Base-by-base conservation (phyloP, 1,140 invertebrate genomes). In the Euschistus heros region DNA sequence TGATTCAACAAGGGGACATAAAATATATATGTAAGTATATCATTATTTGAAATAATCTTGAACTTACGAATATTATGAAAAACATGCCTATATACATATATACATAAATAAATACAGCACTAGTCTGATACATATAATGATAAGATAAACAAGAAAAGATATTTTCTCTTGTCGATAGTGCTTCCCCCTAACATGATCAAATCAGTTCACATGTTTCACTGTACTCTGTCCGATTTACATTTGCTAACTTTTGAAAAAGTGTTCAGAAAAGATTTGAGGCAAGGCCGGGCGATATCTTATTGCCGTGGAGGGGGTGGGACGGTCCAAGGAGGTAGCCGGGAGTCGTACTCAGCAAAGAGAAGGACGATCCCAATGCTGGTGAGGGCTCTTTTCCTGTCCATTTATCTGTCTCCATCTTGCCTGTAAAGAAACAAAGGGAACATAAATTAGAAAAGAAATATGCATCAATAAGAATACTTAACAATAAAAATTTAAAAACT, bases 211-310 rank as follows among this genome's bases (percentile, higher is more conserved):
- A 20, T 50, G n/a, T 13, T 50, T 50, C 20, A 50, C n/a, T 20
- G 20, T 50, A 50, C 20, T 50, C 47, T 13, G 47, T 20, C 20
- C n/a, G 47, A 50, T 22, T 50, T 13, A 50, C 47, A 50, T 18
- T 18, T 20, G 8, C 20, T 50, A 22, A 22, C 20, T 50, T 20
- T 50, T 50, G 47, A 50, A 50, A 20, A 20, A 50, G 59, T 17
- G 61, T 66, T 66, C 66, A 70, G 63, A 70, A 70, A 27, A 70
- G 67, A 54, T 70, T 67, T 46, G 68, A 67, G 14, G 69, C 59
- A 10, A 66, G 54, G n/a, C 61, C 47, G 0, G 64, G n/a, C 17
- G 67, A 30, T 2, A 50, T 37, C 44, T 68, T 66, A 8, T 66
- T 66, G 18, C 17, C 17, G 27, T 62, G 66, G 8, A 66, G 65